Evolutionary conservation across 1,140 invertebrate species (phyloP).

Genomic region (Lordiphosa clarofinis): DNA sequence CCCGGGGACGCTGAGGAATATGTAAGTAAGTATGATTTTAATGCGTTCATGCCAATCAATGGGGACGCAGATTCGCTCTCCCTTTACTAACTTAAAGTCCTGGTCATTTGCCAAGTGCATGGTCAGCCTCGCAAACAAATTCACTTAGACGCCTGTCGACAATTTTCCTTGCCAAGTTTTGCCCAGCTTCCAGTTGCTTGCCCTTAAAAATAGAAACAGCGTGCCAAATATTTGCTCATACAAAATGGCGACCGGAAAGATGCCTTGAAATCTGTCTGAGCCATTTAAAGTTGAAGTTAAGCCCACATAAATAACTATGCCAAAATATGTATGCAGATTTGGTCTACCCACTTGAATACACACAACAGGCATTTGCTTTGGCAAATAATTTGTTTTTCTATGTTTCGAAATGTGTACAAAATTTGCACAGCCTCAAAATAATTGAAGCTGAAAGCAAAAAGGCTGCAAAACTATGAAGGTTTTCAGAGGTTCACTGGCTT

Average conservation of each 20-base stretch:
- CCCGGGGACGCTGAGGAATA: no score
- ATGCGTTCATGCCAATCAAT: neutral
- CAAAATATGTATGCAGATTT: constrained; percentile 19
- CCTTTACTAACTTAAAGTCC: no score
- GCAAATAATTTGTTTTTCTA: constrained; percentile 13
- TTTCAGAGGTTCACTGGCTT: no score
- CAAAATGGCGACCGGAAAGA: constrained; percentile 47
- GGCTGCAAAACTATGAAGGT: no score
- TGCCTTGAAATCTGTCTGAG: constrained; percentile 69
- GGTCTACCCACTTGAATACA: constrained; percentile 10
- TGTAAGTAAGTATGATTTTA: constrained; percentile 26
- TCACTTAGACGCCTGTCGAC: constrained; percentile 67
- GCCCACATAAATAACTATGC: constrained; percentile 54
- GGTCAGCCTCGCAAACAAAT: constrained; percentile 44
- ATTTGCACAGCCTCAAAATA: no score
- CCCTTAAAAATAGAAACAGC: constrained; percentile 25
- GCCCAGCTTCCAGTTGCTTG: neutral
- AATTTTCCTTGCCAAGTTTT: constrained; percentile 57
- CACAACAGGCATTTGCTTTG: constrained; percentile 3
- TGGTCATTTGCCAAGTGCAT: constrained; percentile 59
- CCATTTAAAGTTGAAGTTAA: constrained; percentile 43
- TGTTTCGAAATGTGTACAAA: constrained; percentile 2
- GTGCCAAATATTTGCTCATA: constrained; percentile 49
- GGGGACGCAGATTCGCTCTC: no score
- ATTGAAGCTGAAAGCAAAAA: no score